Evolutionary conservation across 2,113 vertebrate genomes (phyloP), one percentile per base, ranked within the genome.

Genomic region (Neoarius graeffei): DNA sequence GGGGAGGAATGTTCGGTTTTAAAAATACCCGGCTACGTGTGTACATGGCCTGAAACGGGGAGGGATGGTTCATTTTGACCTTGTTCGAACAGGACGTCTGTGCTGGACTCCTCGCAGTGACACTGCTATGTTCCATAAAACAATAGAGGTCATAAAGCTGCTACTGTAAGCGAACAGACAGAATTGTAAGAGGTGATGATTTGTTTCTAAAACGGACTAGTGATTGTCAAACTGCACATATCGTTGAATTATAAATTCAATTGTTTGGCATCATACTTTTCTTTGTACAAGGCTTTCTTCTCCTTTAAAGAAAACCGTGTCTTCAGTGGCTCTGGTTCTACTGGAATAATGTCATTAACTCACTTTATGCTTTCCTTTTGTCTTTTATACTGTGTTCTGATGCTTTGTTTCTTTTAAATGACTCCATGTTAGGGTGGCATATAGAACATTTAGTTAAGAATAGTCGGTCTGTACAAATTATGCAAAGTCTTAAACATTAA

Each of bases 401-500:
- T 5, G 1, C 30, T 25, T 81, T 81, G 27, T 80, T 86, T 52
- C 57, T 81, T 56, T 13, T 69, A 80, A 30, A 42, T 35, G 7
- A 79, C 73, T 67, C 23, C 42, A 56, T 42, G 57, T 54, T 52
- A 81, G 42, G 19, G 50, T 59, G 59, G n/a, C n/a, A 77, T 15
- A 50, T 50, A 88, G 64, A 71, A 8, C 66, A 30, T 74, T 64
- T 14, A 50, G 8, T 48, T 54, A 25, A 66, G 48, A 66, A 67
- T 57, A 79, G 25, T 62, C 67, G 8, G 76, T 73, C 86, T 85
- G 83, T 84, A 89, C 83, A 90, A 23, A 89, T 83, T 89, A 91
- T 90, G 89, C 88, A 91, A 89, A 83, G 56, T 89, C n/a, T 87
- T 81, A 59, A 77, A 60, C 27, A 52, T 74, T 86, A 50, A 86